A percentile compares a stretch with the other conserved stretches of the same genome.
Evolutionary conservation across 2,888 invertebrate genomes (phyloP).

Genomic region (Andrena chrysosceles): DNA sequence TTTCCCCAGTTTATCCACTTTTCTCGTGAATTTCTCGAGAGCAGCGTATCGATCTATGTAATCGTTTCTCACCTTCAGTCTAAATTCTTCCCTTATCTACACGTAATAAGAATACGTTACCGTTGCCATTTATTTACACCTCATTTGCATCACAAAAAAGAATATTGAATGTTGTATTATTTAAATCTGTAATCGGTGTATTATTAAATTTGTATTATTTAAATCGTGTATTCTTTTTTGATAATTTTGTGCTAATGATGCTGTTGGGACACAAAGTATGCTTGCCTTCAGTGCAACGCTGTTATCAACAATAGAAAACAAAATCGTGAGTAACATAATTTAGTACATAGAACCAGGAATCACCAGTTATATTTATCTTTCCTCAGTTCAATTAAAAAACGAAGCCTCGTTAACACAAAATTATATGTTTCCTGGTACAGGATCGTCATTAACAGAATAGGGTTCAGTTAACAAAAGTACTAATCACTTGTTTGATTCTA

Average conservation of each 20-base stretch:
- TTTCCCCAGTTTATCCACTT: conserved; percentile 68
- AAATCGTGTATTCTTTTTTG: not conserved
- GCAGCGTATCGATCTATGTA: conserved; percentile 69
- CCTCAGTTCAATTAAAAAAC: too few species aligned
- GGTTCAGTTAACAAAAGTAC: not conserved
- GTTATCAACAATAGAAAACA: not conserved
- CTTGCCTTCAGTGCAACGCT: not conserved
- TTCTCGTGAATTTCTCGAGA: conserved; percentile 68
- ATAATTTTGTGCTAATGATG: not conserved
- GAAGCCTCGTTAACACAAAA: not conserved
- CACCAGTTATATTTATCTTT: too few species aligned
- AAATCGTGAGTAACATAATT: not conserved
- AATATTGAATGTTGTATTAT: not conserved
- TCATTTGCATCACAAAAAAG: not conserved
- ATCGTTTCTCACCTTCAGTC: conserved; percentile 68
- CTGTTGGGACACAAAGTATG: not conserved
- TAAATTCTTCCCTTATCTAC: conserved; percentile 66
- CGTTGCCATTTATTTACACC: not conserved
- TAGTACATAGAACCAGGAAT: not conserved
- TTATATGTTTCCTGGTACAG: not conserved
- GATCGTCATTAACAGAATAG: not conserved
- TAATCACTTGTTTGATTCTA: conserved; percentile 65
- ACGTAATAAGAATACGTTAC: conserved; percentile 3
- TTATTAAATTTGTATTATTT: not conserved
- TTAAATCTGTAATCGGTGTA: too few species aligned